Base-by-base conservation (phyloP, 35 echinoderm and acorn worm genomes). In the Ophiothrix spiculata region DNA sequence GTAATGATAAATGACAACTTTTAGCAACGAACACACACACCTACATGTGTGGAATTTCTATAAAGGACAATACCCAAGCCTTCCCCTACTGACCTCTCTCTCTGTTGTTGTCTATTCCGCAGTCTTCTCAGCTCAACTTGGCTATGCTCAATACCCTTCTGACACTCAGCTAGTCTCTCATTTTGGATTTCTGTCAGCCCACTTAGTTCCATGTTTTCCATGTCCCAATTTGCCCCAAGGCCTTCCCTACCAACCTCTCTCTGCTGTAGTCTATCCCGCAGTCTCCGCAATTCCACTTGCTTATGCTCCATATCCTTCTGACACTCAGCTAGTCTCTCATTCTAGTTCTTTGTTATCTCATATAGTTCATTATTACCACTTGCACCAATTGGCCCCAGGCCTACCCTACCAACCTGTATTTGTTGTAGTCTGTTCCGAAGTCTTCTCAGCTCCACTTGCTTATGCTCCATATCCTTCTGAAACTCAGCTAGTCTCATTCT, bases 401-500 rank as follows among this genome's bases (percentile, higher is more conserved):
- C 31, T 2, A 39, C 31, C 80, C 78, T 46, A 87, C 85, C 75
- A 79, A 54, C 79, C 56, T 79, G 16, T 83, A 81, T 56, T 89
- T n/a, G n/a, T n/a, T n/a, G n/a, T n/a, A n/a, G n/a, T n/a, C 81
- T 14, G 80, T n/a, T 60, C 34, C 46, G 31, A 75, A 94, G 39
- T 21, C 74, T 40, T 69, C 75, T 90, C 32, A 94, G 79, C 84
- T 94, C 77, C 21, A 35, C 38, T 21, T 90, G 84, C 41, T 88
- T 90, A 14, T 63, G 38, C 82, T 93, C 92, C 12, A 93, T 85
- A 49, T 93, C 92, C 45, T 87, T 45, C 83, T 93, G 92, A 31
- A 79, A 93, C 31, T 93, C 86, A 10, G 41, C 39, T 11, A 93
- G 84, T 17, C 84, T 96, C 75, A 60, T 64, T 88, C 85, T 97